Evolutionary conservation across 2,888 invertebrate genomes (phyloP), one percentile per base, ranked within the genome.

Genomic region (Venustoraphidia nigricollis): DNA sequence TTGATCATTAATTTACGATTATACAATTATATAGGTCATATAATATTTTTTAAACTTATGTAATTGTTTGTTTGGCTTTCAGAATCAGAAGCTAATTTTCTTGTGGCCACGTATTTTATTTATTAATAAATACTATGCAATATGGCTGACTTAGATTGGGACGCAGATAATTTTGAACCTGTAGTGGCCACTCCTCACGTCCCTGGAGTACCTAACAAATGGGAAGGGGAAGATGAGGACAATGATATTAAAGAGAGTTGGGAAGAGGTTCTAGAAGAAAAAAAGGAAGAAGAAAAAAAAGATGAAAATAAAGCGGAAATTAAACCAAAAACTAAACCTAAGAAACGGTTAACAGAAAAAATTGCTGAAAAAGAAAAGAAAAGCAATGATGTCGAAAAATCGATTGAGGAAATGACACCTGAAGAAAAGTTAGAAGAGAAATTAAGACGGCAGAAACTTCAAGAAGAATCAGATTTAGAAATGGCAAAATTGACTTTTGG

Each of bases 401-500:
- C 72, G 50, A 64, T 69, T 46, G 69, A 73, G 47, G 81, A 78
- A 53, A 62, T 89, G 61, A 80, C 87, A 9, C 80, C 86, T 0
- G 89, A 89, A 68, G 83, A 92, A 62, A 77, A 75, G 61, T 59
- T 77, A 45, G 81, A 82, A 3, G 86, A 89, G 61, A 83, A 87
- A 62, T 66, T 90, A 48, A 77, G 80, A 44, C 71, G 77, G 54
- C 85, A 91, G 65, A 85, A 89, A 68, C 68, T 88, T 45, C 85
- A 88, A 63, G 87, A 90, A 66, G 92, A 92, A 64, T 82, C 89
- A 0, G 94, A 95, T 65, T 73, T 93, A 48, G 77, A 81, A 60
- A 73, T 88, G 56, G 91, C 92, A 44, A 76, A 90, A 71, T 92
- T 92, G 63, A 87, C 91, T 51, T 90, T 92, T 68, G 91, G 89